Evolutionary conservation across 2,797 vertebrate species (phyloP), one percentile per base, ranked within the genome.

Genomic region (Chrysocyon brachyurus): DNA sequence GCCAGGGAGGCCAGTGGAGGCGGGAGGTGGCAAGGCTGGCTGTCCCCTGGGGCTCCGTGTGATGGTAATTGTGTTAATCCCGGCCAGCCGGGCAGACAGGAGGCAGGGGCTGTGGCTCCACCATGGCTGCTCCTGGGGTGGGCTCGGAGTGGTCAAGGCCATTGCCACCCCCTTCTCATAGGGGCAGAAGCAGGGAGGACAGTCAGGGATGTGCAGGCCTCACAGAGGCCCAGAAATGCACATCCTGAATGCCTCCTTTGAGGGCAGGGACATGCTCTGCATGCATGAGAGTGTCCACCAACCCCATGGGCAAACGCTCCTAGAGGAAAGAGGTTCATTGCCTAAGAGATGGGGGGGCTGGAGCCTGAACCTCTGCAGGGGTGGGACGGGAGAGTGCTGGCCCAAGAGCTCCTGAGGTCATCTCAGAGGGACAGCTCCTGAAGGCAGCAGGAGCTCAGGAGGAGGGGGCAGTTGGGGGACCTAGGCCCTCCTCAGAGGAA

Each of bases 41-140:
- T 95, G 88, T 97, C 95, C 98, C 97, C 97, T 0, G 61, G 97
- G 97, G 97, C 95, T 95, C 77, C 90, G 12, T 91, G 90, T 94
- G 97, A 96, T 61, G 95, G 96, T 97, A 97, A 98, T 97, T 98
- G 97, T 92, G 93, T 97, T 97, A 97, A 98, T 98, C 96, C 96
- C 63, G 33, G 96, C 90, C 96, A 97, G 95, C 57, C 15, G 0
- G 84, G 93, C 94, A 93, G 94, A 93, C 91, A 46, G 93, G 82
- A 83, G 78, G 94, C 70, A 63, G 75, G 94, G 75, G 88, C 85
- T 5, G 86, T 17, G 85, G 95, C 92, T 97, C 97, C 92, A 28
- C 82, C 2, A 24, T 70, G 92, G 94, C 91, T 93, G 90, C 88
- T 26, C 90, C 78, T 84, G 92, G 73, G 63, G 79, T 63, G 75